Evolutionary conservation across 2,888 invertebrate genomes (phyloP), one percentile per base, ranked within the genome.

Genomic region (Penaeus monodon): DNA sequence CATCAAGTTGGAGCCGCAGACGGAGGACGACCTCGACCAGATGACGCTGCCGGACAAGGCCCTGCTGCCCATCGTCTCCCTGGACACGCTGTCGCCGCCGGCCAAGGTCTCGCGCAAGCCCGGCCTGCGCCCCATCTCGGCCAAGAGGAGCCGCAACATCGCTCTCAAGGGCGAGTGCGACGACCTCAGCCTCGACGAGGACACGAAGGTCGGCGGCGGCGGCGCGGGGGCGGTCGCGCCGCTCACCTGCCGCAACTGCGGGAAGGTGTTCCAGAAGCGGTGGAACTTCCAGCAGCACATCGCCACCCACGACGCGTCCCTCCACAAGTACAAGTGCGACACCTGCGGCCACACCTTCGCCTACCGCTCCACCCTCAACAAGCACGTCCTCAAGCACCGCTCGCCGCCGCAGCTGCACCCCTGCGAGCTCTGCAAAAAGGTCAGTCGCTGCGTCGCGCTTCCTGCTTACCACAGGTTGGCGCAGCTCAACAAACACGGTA

Each of bases 241-340:
- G 17, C 44, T 88, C 14, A n/a, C 29, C 24, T 89, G 89, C 33
- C 33, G 38, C n/a, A 82, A 84, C 70, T 89, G 89, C 74, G 84
- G 81, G 29, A 86, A 86, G 63, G 63, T 22, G 0, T 89, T 89
- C 76, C 65, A 73, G 20, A 88, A 88, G 29, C 84, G 81, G 73
- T 86, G 86, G 86, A 89, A 89, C 81, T 86, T 86, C 66, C 86
- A 86, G 33, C 89, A 89, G 86, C 89, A 89, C 80, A 76, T 88
- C 57, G 88, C 88, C 66, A 88, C 88, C n/a, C 89, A 89, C 73
- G 79, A 86, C 64, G 84, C 89, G 65, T 82, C 84, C 10, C 86
- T 86, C 24, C 88, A 88, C 85, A 79, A 86, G 57, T 86, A 88
- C 86, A 64, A 44, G 66, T 89, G 89, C 64, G 57, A 63, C 24